phyloP scores from a whole-genome alignment of 2,888 invertebrate species.

The Tachina grossa region DNA sequence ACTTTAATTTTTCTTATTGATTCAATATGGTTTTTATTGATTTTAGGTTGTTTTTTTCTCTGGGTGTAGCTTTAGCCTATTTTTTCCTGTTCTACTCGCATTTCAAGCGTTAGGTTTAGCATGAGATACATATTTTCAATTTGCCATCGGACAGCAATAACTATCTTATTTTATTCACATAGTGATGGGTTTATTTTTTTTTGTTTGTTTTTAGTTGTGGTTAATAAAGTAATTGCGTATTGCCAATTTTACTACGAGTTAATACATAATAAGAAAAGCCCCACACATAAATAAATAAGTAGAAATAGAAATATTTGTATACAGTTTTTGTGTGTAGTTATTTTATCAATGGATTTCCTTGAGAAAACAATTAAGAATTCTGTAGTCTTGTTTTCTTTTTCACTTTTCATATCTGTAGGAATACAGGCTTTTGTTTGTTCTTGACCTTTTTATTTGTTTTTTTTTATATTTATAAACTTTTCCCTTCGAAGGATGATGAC shows the following conservation, averaged over 20 bases:
- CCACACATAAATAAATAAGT: neutral
- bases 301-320: neutral
- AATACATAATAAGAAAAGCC: neutral
- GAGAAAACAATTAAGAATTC: constrained; percentile 42
- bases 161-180: neutral
- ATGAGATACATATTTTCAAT: neutral
- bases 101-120: neutral
- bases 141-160: neutral
- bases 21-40: too few relatives aligned
- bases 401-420: neutral
- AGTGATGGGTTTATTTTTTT: neutral
- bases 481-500: constrained; percentile 38
- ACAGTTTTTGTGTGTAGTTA: constrained; percentile 8
- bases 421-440: constrained; percentile 36
- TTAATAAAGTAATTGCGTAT: constrained; percentile 28
- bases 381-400: neutral
- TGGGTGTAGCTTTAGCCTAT: neutral
- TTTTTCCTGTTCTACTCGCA: neutral
- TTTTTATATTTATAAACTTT: constrained; percentile 31
- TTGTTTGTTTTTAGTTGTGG: constrained; percentile 3
- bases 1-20: too few relatives aligned
- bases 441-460: constrained; percentile 41
- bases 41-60: neutral
- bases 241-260: constrained; percentile 8
- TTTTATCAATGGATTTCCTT: constrained; percentile 11